phyloP scores from a whole-genome alignment of 2,113 vertebrate genomes.

The Takifugu flavidus region DNA sequence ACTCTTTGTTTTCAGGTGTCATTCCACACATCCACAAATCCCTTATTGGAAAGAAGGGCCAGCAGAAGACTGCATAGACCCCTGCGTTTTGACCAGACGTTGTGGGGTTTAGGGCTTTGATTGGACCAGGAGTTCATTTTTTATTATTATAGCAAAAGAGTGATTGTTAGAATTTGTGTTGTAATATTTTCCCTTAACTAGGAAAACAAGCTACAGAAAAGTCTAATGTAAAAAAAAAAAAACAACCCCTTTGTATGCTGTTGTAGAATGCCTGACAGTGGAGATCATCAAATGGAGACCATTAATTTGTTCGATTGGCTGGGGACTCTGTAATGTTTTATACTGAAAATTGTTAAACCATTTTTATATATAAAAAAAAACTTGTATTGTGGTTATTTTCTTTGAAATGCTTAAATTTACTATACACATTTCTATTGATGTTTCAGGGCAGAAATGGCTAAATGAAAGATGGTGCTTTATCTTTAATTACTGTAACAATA shows the following conservation, averaged over 20 bases:
- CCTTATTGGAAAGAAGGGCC: constrained; percentile 98
- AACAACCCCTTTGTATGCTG: constrained; percentile 76
- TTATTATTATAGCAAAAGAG: constrained; percentile 76
- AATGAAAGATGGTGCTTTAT: constrained; percentile 48
- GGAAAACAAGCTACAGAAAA: constrained; percentile 64
- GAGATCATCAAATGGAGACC: constrained; percentile 61
- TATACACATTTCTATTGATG: constrained; percentile 48
- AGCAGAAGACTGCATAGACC: constrained; percentile 94
- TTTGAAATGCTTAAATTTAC: constrained; percentile 55
- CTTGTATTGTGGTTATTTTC: constrained; percentile 69
- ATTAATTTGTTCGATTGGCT: constrained; percentile 85
- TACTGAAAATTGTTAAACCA: constrained; percentile 90
- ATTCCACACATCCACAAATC: constrained; percentile 99
- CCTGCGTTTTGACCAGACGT: constrained; percentile 47
- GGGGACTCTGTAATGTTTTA: constrained; percentile 86
- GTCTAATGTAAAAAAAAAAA: constrained; percentile 65
- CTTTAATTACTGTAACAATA: constrained; percentile 44
- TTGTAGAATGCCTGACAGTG: constrained; percentile 80
- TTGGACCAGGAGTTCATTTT: constrained; percentile 70
- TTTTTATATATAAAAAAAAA: constrained; percentile 77
- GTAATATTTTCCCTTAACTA: constrained; percentile 71
- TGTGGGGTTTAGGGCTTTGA: constrained; percentile 69
- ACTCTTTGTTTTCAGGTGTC: constrained; percentile 79
- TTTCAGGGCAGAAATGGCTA: constrained; percentile 31
- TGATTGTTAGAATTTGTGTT: constrained; percentile 77